Base-by-base conservation (phyloP, 2,888 invertebrate species). In the Ypsolopha sequella region DNA sequence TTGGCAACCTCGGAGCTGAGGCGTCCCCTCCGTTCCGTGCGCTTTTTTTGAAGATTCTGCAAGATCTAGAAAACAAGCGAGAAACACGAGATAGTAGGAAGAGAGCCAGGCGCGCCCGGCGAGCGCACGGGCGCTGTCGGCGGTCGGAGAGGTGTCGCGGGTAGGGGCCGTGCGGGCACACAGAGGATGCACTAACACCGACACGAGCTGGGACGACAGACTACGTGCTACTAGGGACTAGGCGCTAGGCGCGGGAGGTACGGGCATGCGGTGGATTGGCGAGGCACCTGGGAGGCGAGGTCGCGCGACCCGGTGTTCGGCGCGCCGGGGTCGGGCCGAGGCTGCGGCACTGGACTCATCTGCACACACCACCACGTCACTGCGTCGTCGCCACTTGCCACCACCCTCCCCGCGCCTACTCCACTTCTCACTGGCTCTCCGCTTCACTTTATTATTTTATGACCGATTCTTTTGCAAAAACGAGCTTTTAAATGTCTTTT, bases 21-120 rank as follows among this genome's bases (percentile, higher is more conserved):
- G 90, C 95, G 94, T 91, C 95, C 95, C 92, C 95, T 93, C 91
- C 95, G 92, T 93, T 95, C 95, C 91, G 95, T 95, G 93, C 95
- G 95, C 93, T 96, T 96, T 95, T 96, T 95, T 95, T 96, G 95
- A 90, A 96, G 95, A 93, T 95, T 96, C 95, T 96, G 96, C 94
- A 95, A 95, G 93, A 96, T 96, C 95, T 96, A 95, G 93, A 95
- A 95, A 92, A 93, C 89, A 91, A 92, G 92, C 92, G 92, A 92
- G 92, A 92, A 92, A 92, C 91, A 92, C 91, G 91, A 92, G 91
- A 91, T 92, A 92, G 91, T 92, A 91, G 90, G 90, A 89, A 89
- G 89, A 86, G 86, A 87, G 85, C 80, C 73, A 78, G 86, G 76
- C 80, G 84, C 82, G 80, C 80, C 73, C 76, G 68, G 68, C 70